Percentiles rank a stretch among this genome's conserved stretches.
Conservation (phyloP, 92 coral and sea anemone species). For the Ricordea florida region DNA sequence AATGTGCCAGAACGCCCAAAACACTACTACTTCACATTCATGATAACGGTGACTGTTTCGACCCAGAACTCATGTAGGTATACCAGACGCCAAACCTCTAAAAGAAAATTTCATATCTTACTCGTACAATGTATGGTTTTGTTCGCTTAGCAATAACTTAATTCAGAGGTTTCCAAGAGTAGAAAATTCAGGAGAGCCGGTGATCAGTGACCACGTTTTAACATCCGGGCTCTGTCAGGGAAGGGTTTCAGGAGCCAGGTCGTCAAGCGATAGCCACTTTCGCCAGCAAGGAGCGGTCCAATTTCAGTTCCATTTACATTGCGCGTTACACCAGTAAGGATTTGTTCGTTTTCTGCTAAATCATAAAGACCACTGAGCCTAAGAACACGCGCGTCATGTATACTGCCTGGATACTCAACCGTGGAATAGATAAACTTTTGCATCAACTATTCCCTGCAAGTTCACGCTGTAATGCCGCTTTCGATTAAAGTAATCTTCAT, state of each 20-base stretch:
- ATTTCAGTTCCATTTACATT: neutral
- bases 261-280: conserved; percentile 43
- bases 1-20: too few species aligned
- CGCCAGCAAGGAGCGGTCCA: conserved; percentile 39
- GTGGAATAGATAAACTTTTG: conserved; percentile 33
- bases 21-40: too few species aligned
- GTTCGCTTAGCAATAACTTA: too few species aligned
- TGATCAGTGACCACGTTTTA: too few species aligned
- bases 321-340: neutral
- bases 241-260: conserved; percentile 37
- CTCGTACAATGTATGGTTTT: too few species aligned
- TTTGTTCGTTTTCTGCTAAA: conserved; percentile 25
- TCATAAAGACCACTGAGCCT: conserved; percentile 15
- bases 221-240: conserved; percentile 9
- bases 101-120: too few species aligned
- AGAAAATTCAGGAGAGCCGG: too few species aligned
- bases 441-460: conserved; percentile 42
- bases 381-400: conserved; percentile 45
- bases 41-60: too few species aligned
- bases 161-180: too few species aligned
- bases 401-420: conserved; percentile 41
- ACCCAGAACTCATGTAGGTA: too few species aligned
- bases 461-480: conserved; percentile 46
- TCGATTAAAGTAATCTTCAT: conserved; percentile 44
- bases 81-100: too few species aligned